A percentile compares a stretch with the other conserved stretches of the same genome.
phyloP scores from a whole-genome alignment of 2,888 invertebrate species.

The Hedychridium roseum region DNA sequence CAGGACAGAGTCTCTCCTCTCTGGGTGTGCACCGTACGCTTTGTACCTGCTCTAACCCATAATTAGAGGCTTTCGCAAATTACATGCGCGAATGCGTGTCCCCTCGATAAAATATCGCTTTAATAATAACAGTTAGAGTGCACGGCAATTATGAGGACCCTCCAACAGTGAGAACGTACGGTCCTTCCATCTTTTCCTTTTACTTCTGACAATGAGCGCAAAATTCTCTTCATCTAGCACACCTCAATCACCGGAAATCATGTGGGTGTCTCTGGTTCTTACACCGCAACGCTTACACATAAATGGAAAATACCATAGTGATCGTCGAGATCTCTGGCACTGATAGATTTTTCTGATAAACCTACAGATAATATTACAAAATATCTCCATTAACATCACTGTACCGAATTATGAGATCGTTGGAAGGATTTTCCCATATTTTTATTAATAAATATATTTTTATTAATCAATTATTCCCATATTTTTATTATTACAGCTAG shows the following conservation, averaged over 20 bases:
- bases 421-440: too few relatives aligned
- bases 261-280: conserved; percentile 53
- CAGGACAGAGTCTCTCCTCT: conserved; percentile 25
- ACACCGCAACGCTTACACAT: too few relatives aligned
- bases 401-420: too few relatives aligned
- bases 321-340: too few relatives aligned
- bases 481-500: too few relatives aligned
- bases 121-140: conserved; percentile 64
- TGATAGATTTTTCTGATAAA: too few relatives aligned
- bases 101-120: conserved; percentile 64
- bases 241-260: conserved; percentile 35
- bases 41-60: conserved; percentile 54
- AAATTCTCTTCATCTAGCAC: conserved; percentile 34
- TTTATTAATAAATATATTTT: too few relatives aligned
- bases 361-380: too few relatives aligned
- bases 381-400: too few relatives aligned
- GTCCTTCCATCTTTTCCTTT: conserved; percentile 18
- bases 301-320: too few relatives aligned
- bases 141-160: conserved; percentile 62
- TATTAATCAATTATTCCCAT: too few relatives aligned
- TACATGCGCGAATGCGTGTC: conserved; percentile 64
- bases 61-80: conserved; percentile 64
- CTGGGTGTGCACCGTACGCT: conserved; percentile 26
- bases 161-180: conserved; percentile 41
- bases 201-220: conserved; percentile 33